Conservation (phyloP, 1,140 invertebrate genomes). For the Drosophila mauritiana region DNA sequence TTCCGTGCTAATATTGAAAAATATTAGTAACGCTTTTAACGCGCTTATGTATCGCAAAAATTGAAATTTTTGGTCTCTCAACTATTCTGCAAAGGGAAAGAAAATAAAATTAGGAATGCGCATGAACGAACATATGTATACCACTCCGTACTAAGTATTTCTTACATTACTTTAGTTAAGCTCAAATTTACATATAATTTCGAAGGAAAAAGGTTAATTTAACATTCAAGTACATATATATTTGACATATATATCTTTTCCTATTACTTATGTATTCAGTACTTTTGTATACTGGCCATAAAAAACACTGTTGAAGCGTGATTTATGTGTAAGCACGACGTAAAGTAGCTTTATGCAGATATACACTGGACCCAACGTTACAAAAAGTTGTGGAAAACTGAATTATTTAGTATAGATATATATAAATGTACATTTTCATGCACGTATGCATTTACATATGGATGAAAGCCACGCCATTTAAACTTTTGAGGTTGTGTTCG, state of each 20-base stretch:
- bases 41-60: constrained; percentile 12
- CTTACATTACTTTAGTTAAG: not conserved
- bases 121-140: constrained; percentile 31
- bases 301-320: not conserved
- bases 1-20: constrained; percentile 11
- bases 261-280: constrained; percentile 8
- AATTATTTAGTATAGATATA: constrained; percentile 5
- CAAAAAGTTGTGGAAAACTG: not conserved
- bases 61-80: constrained; percentile 10
- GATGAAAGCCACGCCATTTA: constrained; percentile 66
- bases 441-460: constrained; percentile 39
- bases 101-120: constrained; percentile 31
- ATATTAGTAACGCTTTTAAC: constrained; percentile 18
- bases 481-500: constrained; percentile 67
- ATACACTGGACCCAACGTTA: not conserved
- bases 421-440: constrained; percentile 12
- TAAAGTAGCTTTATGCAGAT: too few relatives aligned
- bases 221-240: constrained; percentile 2
- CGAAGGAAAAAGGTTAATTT: constrained; percentile 6
- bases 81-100: constrained; percentile 29
- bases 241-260: not conserved
- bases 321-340: not conserved
- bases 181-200: too few relatives aligned
- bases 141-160: not conserved
- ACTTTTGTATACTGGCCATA: not conserved